Evolutionary conservation across 1,140 invertebrate genomes (phyloP).

Genomic region (Zaprionus davidi): DNA sequence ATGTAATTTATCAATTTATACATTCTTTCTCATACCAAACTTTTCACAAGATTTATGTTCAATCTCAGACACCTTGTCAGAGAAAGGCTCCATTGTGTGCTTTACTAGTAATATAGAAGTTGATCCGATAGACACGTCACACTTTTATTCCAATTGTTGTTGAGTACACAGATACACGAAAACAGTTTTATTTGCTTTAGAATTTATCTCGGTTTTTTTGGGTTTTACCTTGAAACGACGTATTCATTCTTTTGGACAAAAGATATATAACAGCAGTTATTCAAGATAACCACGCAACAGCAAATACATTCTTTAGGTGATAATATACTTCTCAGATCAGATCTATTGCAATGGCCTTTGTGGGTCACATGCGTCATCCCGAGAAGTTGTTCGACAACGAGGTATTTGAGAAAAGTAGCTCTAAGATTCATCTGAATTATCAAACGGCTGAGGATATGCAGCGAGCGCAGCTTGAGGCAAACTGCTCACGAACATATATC

Average conservation of each 20-base stretch:
- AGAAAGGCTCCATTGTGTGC: not conserved
- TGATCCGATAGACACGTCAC: not conserved
- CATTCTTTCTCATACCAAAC: too few relatives aligned
- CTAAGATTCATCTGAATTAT: constrained; percentile 1
- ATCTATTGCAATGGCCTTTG: constrained; percentile 53
- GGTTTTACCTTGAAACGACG: constrained; percentile 12
- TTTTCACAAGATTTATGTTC: too few relatives aligned
- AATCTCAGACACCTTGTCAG: not conserved
- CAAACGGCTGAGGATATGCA: not conserved
- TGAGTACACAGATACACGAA: constrained; percentile 31
- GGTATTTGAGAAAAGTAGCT: constrained; percentile 8
- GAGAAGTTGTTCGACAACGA: constrained; percentile 45
- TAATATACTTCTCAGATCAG: not conserved
- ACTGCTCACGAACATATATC: constrained; percentile 57
- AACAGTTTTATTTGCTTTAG: constrained; percentile 40
- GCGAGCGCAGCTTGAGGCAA: constrained; percentile 1
- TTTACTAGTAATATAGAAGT: not conserved
- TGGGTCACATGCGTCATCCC: constrained; percentile 48
- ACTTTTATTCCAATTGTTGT: constrained; percentile 42
- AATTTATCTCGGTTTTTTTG: constrained; percentile 30
- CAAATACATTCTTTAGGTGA: not conserved
- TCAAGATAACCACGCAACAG: not conserved
- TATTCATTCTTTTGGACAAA: not conserved
- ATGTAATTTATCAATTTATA: too few relatives aligned
- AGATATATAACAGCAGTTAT: not conserved